A percentile compares a stretch with the other conserved stretches of the same genome.
Evolutionary conservation across 2,113 vertebrate genomes (phyloP).

Genomic region (Corythoichthys intestinalis): DNA sequence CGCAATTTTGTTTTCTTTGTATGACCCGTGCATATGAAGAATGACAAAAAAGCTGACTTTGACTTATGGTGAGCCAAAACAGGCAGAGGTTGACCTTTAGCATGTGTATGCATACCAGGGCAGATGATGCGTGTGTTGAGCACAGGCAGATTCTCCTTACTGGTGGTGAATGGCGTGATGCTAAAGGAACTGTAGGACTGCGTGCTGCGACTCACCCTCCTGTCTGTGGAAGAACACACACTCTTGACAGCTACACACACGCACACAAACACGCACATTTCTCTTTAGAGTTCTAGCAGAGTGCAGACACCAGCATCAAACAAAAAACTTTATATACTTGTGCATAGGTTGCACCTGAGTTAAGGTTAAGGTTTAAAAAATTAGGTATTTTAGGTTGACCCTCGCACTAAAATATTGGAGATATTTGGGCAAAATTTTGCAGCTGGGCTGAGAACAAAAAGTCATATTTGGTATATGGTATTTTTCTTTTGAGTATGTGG

Average conservation of each 20-base stretch:
- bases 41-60: no score
- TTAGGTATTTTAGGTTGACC: no score
- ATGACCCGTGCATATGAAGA: no score
- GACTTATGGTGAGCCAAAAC: no score
- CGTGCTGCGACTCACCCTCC: slow-evolving; percentile 76
- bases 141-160: slow-evolving; percentile 95
- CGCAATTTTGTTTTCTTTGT: no score
- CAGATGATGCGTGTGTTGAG: slow-evolving; percentile 98
- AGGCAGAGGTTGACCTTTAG: no score
- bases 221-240: slow-evolving; percentile 81
- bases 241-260: slow-evolving; percentile 70
- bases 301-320: neutral
- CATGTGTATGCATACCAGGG: slow-evolving; percentile 76
- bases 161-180: slow-evolving; percentile 79
- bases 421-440: no score
- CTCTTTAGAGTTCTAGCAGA: neutral
- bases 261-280: neutral
- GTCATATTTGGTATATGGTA: no score
- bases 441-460: no score
- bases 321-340: neutral
- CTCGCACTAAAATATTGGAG: no score
- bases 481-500: no score
- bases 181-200: slow-evolving; percentile 83
- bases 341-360: neutral
- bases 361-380: no score